phyloP scores from a whole-genome alignment of 2,888 invertebrate genomes.

The Thera britannica region DNA sequence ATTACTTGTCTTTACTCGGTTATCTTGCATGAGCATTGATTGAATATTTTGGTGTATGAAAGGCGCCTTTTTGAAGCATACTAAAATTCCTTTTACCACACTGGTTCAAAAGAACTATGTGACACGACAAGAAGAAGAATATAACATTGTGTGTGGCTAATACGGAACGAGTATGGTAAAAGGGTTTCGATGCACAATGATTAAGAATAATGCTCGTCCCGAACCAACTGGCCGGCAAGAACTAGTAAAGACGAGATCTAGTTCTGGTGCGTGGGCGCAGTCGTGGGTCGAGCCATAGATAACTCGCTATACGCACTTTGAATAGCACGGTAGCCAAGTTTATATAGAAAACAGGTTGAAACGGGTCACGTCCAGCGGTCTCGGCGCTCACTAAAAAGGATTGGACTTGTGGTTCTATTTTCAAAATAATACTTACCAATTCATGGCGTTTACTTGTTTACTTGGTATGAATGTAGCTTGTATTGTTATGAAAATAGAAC shows the following conservation, averaged over 20 bases:
- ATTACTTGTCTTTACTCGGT: not conserved
- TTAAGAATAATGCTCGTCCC: not conserved
- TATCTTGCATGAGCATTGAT: not conserved
- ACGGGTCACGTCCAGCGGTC: not conserved
- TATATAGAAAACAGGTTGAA: constrained; percentile 7
- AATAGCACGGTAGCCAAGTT: constrained; percentile 15
- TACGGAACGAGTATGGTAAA: not conserved
- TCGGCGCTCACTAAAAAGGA: not conserved
- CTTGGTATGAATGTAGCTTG: too few species aligned
- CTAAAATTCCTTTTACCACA: too few species aligned
- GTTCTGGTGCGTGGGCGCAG: constrained; percentile 70
- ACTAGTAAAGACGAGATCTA: constrained; percentile 62
- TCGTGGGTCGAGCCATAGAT: constrained; percentile 55
- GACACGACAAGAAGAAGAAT: too few species aligned
- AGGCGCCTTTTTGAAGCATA: too few species aligned
- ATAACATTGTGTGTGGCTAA: too few species aligned
- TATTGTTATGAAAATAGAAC: too few species aligned
- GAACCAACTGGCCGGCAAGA: constrained; percentile 11
- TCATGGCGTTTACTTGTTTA: too few species aligned
- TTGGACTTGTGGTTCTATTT: not conserved
- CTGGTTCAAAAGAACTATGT: too few species aligned
- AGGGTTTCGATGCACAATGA: not conserved
- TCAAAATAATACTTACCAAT: not conserved
- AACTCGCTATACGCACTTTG: constrained; percentile 27
- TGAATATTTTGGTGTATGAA: too few species aligned